Evolutionary conservation across 2,113 vertebrate species (phyloP), one percentile per base, ranked within the genome.

Genomic region (Gopherus flavomarginatus): DNA sequence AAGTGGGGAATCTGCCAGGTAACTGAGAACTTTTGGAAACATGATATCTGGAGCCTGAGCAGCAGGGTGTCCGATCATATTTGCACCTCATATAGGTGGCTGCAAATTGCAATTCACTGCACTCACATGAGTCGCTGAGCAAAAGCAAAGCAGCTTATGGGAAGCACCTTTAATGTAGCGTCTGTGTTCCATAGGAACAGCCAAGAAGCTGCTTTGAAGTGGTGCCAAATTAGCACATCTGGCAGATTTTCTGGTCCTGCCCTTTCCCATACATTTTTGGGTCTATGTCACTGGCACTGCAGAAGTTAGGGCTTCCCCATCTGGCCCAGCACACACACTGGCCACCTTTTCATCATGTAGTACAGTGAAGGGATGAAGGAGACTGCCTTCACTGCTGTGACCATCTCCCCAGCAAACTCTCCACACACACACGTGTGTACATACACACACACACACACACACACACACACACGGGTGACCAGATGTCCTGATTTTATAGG

Each of bases 21-120:
- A 89, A 92, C 89, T 94, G 90, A 54, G 84, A 89, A 81, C 27
- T 56, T 92, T 53, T 16, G 82, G 83, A 91, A 89, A 80, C 19
- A 87, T 12, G 52, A 90, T 83, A 92, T 88, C 65, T 29, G 50
- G 31, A 75, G 86, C 87, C 86, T 92, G 77, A 93, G 59, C 92
- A 96, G 94, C 92, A 94, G 92, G 93, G 88, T 27, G 19, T 92
- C 95, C 84, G 54, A 96, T 87, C 93, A 95, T 96, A 96, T 96
- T 97, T 96, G 97, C 97, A 96, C 92, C 93, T 96, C 65, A 94
- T 88, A 81, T 3, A 85, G 85, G 88, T 92, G 85, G 87, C 54
- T 96, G 96, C 86, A 98, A 96, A 97, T 98, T 96, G 82, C 91
- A 87, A 57, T 93, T 87, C 56, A 86, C 89, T 86, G 59, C 83